Evolutionary conservation across 2,113 vertebrate species (phyloP).

Genomic region (Carlito syrichta): DNA sequence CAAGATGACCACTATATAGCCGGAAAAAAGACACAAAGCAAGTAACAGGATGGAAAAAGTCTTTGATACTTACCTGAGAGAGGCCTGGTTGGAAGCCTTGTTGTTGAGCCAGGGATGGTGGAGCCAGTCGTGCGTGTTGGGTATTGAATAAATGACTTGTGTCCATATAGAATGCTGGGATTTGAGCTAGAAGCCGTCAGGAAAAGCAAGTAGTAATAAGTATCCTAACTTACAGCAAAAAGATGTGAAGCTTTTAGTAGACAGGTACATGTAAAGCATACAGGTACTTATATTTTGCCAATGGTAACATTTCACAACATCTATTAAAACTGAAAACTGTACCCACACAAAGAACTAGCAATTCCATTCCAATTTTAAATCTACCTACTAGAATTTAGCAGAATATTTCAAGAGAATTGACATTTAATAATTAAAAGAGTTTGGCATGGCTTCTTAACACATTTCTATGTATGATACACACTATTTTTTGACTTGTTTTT

Average conservation of each 20-base stretch:
- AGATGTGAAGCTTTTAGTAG: background rate
- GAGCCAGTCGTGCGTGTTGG: slow-evolving; percentile 93
- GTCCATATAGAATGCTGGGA: slow-evolving; percentile 98
- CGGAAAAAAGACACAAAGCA: background rate
- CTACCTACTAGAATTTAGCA: background rate
- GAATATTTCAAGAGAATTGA: background rate
- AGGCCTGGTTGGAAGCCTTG: slow-evolving; percentile 97
- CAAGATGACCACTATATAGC: background rate
- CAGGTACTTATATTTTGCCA: background rate
- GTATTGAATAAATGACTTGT: slow-evolving; percentile 97
- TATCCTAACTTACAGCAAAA: background rate
- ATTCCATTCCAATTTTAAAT: slow-evolving; percentile 10
- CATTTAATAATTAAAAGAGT: background rate
- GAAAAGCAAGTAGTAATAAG: slow-evolving; percentile 37
- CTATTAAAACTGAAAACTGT: background rate
- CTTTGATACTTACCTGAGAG: slow-evolving; percentile 89
- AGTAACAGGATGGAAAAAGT: background rate
- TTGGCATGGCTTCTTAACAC: background rate
- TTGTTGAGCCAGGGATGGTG: slow-evolving; percentile 94
- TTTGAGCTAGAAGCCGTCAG: slow-evolving; percentile 90
- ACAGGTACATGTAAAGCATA: background rate
- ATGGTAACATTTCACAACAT: background rate
- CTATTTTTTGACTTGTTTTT: background rate
- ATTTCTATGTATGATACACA: background rate
- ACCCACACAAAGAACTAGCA: background rate